phyloP scores from a whole-genome alignment of 2,797 vertebrate genomes.

The Schizothorax lantsangensis region DNA sequence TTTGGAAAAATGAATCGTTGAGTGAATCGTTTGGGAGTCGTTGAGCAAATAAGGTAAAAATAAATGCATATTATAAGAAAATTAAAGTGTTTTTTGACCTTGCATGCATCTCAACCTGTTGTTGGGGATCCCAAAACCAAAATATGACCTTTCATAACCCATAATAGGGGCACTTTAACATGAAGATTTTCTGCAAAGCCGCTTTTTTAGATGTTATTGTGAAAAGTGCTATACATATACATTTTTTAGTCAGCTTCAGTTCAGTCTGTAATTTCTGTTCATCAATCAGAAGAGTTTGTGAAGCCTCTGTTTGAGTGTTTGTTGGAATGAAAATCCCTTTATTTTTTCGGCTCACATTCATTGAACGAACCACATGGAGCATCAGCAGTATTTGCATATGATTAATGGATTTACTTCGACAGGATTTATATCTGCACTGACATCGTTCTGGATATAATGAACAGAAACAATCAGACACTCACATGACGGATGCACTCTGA shows the following conservation, averaged over 20 bases:
- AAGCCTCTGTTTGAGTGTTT: not conserved
- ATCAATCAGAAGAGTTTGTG: not conserved
- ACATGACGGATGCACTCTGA: not conserved
- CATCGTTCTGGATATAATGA: not conserved
- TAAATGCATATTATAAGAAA: no score
- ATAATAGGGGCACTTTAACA: no score
- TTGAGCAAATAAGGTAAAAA: no score
- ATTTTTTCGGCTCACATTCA: not conserved
- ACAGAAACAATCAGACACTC: not conserved
- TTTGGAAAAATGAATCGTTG: no score
- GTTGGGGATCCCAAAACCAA: no score
- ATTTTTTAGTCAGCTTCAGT: not conserved
- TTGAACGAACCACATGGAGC: slow-evolving; percentile 7
- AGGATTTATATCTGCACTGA: not conserved
- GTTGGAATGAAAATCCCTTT: not conserved
- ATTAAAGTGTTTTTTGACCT: no score
- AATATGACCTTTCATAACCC: no score
- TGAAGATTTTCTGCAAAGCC: not conserved
- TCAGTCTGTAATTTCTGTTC: not conserved
- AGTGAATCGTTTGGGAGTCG: no score
- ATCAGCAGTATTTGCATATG: slow-evolving; percentile 54
- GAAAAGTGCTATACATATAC: not conserved
- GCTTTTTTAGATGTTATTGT: not conserved
- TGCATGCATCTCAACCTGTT: no score
- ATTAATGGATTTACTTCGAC: slow-evolving; percentile 47